Evolutionary conservation across 2,888 invertebrate species (phyloP).

Genomic region (Itoplectis maculator): DNA sequence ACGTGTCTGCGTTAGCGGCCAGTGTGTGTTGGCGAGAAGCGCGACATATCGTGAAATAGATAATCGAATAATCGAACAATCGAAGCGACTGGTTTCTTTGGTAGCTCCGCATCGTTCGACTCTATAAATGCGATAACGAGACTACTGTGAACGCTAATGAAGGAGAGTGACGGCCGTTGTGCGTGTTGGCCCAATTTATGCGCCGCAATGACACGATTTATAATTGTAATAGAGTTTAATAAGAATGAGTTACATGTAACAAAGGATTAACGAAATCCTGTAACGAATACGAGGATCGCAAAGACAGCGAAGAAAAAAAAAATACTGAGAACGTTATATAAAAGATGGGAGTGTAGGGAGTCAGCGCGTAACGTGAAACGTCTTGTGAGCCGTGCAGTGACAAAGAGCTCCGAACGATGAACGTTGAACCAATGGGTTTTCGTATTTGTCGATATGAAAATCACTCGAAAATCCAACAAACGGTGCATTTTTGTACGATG

Average conservation of each 20-base stretch:
- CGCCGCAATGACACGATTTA: constrained; percentile 33
- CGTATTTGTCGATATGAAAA: constrained; percentile 23
- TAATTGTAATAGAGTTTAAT: constrained; percentile 42
- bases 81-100: constrained; percentile 13
- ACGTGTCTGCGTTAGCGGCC: neutral
- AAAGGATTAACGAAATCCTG: neutral
- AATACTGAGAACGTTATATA: constrained; percentile 16
- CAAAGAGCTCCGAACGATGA: constrained; percentile 31
- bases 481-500: constrained; percentile 71
- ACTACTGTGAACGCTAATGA: neutral
- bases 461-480: constrained; percentile 43
- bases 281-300: neutral
- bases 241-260: constrained; percentile 26
- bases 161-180: constrained; percentile 28
- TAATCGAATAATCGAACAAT: neutral
- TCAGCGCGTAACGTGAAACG: constrained; percentile 46
- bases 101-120: constrained; percentile 8
- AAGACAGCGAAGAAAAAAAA: constrained; percentile 3
- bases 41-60: constrained; percentile 12
- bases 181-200: constrained; percentile 46
- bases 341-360: constrained; percentile 36
- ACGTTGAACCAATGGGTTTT: constrained; percentile 29
- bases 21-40: constrained; percentile 5
- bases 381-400: constrained; percentile 35
- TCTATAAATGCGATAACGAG: constrained; percentile 14